Base-by-base conservation (phyloP, 35 echinoderm and acorn worm genomes). In the Stichopus chloronotus region DNA sequence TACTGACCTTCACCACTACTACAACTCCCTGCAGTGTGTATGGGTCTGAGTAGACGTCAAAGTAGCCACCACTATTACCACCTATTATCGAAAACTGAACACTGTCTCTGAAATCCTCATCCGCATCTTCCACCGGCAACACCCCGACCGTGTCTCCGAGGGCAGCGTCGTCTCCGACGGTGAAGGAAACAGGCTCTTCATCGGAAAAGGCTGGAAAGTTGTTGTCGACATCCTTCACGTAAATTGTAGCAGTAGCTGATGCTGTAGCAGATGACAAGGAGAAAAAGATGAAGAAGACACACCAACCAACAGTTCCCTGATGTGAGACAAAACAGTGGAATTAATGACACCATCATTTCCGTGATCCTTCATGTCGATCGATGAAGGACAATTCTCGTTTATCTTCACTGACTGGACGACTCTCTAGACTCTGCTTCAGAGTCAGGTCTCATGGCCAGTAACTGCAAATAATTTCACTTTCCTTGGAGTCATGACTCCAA, bases 1-100 rank as follows among this genome's bases (percentile, higher is more conserved):
- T 19, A 58, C 82, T 85, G 16, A 85, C 87, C 87, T 89, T 58
- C 8, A 10, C 17, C 58, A 74, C 59, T 8, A 63, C 22, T 12
- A 89, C 30, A 4, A 89, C 59, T 65, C 87, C 87, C 61, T 89
- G 87, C 21, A 89, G 52, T 12, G 87, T 89, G 87, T 89, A 89
- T 13, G 52, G 20, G 14, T 89, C 87, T 11, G 87, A 71, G 60
- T 72, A 89, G 14, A 89, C 71, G 16, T 43, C 87, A 89, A 89
- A 89, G 52, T 16, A 43, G 52, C 9, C 23, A 7, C 9, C 84
- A 59, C 0, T n/a, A 8, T 89, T 55, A 7, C 43, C 87, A 43
- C 16, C 23, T 4, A 2, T 57, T 56, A 89, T 89, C 17, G 9
- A 30, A 17, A 89, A 89, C 87, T 89, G 23, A 71, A 89, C 87